These are phyloP conservation scores for Diaphora mendica DNA, from an alignment of 2,888 invertebrate species.

Conservation along the genomic window DNA sequence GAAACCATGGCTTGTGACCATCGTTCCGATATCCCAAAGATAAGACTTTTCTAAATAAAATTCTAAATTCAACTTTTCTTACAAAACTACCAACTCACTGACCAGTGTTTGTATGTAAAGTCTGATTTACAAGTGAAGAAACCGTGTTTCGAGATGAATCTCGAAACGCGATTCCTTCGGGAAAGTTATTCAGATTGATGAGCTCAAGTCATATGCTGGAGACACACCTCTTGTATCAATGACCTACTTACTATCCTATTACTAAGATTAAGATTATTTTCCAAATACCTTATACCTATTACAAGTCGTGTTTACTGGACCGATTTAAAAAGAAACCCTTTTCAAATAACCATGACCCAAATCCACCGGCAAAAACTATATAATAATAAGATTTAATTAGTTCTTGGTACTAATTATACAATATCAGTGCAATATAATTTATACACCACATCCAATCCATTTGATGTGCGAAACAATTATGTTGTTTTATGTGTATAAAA, in stretches of 20 bases:
- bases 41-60: no score
- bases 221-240: no score
- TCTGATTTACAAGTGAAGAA: no score
- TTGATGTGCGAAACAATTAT: not conserved
- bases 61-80: no score
- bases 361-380: not conserved
- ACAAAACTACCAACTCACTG: no score
- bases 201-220: no score
- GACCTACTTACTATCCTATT: not conserved
- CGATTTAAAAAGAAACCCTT: constrained; percentile 11
- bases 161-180: no score
- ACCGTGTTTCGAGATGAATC: no score
- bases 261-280: not conserved
- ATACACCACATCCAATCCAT: not conserved
- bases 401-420: not conserved
- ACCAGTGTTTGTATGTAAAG: no score
- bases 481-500: not conserved
- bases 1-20: no score
- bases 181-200: no score
- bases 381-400: not conserved
- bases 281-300: not conserved
- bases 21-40: no score
- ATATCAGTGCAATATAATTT: not conserved
- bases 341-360: not conserved
- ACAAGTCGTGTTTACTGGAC: constrained; percentile 12